A percentile compares a stretch with the other conserved stretches of the same genome.
phyloP scores from a whole-genome alignment of 53 echinoderm and acorn worm species.

The Temnopleurus reevesii region DNA sequence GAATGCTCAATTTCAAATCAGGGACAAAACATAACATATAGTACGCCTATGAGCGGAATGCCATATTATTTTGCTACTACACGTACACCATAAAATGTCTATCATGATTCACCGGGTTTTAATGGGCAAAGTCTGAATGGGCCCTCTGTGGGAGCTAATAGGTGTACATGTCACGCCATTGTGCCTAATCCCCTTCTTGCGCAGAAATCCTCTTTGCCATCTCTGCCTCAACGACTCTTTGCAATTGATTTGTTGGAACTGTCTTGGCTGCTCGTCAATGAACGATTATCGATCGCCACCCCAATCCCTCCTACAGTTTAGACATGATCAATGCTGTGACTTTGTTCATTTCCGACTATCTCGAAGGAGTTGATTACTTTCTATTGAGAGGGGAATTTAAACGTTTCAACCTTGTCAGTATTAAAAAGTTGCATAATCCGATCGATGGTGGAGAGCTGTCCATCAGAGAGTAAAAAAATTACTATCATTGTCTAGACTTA shows the following conservation, averaged over 20 bases:
- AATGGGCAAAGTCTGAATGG: too few relatives aligned
- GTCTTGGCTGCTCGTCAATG: not conserved
- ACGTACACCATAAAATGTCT: too few relatives aligned
- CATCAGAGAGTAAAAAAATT: too few relatives aligned
- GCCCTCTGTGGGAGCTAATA: too few relatives aligned
- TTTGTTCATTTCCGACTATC: not conserved
- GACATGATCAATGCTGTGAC: not conserved
- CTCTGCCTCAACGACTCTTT: not conserved
- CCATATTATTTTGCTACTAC: too few relatives aligned
- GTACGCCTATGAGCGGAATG: too few relatives aligned
- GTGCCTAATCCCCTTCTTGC: constrained; percentile 1
- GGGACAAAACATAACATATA: too few relatives aligned
- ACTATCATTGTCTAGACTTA: too few relatives aligned
- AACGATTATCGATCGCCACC: not conserved
- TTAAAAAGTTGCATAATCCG: too few relatives aligned
- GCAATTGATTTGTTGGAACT: not conserved
- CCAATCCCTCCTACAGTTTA: not conserved
- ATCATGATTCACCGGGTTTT: too few relatives aligned
- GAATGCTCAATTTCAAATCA: too few relatives aligned
- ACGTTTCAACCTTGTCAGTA: not conserved
- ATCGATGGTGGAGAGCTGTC: too few relatives aligned
- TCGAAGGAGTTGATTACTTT: not conserved
- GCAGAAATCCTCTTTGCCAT: not conserved
- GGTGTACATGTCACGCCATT: constrained; percentile 2
- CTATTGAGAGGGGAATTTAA: not conserved